A percentile compares a stretch with the other conserved stretches of the same genome.
These are phyloP conservation scores for Notocelia uddmanniana DNA, from an alignment of 2,888 invertebrate species.

Conservation along the genomic window DNA sequence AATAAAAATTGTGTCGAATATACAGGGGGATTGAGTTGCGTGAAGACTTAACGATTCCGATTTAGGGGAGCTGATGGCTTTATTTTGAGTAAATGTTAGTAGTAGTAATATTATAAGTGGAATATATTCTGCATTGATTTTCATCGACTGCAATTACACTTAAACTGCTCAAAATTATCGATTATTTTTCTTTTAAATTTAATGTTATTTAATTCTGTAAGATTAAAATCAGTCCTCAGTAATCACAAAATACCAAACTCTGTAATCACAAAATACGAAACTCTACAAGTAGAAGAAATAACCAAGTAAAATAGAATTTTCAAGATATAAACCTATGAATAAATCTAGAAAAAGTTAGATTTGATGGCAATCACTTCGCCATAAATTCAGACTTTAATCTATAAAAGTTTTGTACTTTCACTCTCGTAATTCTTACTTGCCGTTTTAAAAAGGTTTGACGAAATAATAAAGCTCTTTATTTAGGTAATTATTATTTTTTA, in stretches of 20 bases:
- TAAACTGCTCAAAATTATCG: too few relatives aligned
- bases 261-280: too few relatives aligned
- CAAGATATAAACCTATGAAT: conserved; percentile 17
- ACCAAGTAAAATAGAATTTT: conserved; percentile 5
- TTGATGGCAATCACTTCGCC: conserved; percentile 28
- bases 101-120: too few relatives aligned
- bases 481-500: too few relatives aligned
- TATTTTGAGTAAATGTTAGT: not conserved
- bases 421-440: not conserved
- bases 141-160: too few relatives aligned
- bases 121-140: too few relatives aligned
- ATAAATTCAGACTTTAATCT: conserved; percentile 32
- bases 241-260: too few relatives aligned
- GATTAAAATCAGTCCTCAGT: too few relatives aligned
- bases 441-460: not conserved
- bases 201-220: too few relatives aligned
- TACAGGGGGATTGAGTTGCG: conserved; percentile 21
- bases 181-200: too few relatives aligned
- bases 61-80: not conserved
- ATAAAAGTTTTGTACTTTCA: conserved; percentile 24
- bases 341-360: conserved; percentile 33
- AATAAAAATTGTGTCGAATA: conserved; percentile 29
- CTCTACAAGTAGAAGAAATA: not conserved
- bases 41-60: conserved; percentile 18
- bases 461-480: too few relatives aligned